Evolutionary conservation across 2,113 vertebrate species (phyloP).

Genomic region (Xenopus laevis): DNA sequence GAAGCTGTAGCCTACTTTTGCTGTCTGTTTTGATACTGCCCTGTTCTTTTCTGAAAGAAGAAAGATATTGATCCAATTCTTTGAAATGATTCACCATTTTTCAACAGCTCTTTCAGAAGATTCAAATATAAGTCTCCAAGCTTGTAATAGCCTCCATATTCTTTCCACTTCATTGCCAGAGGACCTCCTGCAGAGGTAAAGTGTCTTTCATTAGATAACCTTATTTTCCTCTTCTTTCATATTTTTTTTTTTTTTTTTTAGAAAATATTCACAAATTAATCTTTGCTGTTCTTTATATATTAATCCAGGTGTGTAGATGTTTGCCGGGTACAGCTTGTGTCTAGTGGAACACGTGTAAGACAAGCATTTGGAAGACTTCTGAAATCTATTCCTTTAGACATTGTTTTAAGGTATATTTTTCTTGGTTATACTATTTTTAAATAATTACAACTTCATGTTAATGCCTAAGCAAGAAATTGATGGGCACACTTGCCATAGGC

Average conservation of each 20-base stretch:
- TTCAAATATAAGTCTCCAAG: constrained; percentile 80
- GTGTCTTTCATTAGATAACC: neutral
- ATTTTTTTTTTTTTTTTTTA: neutral
- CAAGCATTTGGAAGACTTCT: constrained; percentile 91
- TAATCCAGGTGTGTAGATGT: constrained; percentile 85
- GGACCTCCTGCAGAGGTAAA: constrained; percentile 87
- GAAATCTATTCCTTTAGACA: constrained; percentile 84
- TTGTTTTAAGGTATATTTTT: constrained; percentile 78
- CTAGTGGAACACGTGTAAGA: constrained; percentile 82
- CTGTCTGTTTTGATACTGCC: too few species aligned
- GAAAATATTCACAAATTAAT: neutral
- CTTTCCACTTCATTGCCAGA: constrained; percentile 84
- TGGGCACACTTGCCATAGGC: too few species aligned
- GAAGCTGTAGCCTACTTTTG: too few species aligned
- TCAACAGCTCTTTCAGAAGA: constrained; percentile 85
- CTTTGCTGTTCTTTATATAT: constrained; percentile 19
- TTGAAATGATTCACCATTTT: neutral
- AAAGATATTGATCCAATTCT: too few species aligned
- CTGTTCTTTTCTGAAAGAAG: too few species aligned
- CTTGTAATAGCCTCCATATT: constrained; percentile 85
- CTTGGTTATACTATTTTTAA: too few species aligned
- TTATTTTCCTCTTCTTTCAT: neutral
- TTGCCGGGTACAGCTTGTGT: constrained; percentile 88
- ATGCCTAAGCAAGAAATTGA: too few species aligned
- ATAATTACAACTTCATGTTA: too few species aligned